These are phyloP conservation scores for Heloderma charlesbogerti DNA, from an alignment of 2,113 vertebrate genomes.

Conservation along the genomic window DNA sequence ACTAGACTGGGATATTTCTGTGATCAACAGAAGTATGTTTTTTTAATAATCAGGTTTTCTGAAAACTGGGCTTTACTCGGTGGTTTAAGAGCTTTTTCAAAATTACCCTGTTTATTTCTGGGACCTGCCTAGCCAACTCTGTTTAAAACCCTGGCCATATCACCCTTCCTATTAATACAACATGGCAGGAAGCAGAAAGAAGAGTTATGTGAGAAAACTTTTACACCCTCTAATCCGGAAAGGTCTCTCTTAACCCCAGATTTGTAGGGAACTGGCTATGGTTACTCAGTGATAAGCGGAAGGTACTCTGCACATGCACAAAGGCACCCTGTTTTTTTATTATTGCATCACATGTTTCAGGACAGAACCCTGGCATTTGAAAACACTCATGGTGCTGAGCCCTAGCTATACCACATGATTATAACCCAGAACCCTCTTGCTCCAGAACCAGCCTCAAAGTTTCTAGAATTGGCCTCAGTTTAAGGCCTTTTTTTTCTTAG, in stretches of 20 bases:
- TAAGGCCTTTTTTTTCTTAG: not conserved
- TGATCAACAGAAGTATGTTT: not conserved
- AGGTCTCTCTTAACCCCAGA: not conserved
- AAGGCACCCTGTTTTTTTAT: not conserved
- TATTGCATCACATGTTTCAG: not conserved
- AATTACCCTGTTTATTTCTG: not conserved
- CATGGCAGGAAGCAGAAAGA: not conserved
- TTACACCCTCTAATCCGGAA: not conserved
- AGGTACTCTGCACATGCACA: not conserved
- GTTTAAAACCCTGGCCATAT: not conserved
- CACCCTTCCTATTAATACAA: not conserved
- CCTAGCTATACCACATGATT: not conserved
- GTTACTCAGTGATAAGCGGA: not conserved
- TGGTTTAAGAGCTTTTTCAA: not conserved
- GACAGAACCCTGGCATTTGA: not conserved
- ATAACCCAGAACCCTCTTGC: not conserved
- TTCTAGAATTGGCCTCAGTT: not conserved
- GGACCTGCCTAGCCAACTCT: not conserved
- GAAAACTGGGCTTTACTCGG: slow-evolving; percentile 3
- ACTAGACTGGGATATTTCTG: not conserved
- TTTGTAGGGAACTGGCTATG: not conserved
- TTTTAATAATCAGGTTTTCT: not conserved
- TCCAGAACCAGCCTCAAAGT: too few relatives aligned
- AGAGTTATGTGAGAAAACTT: not conserved
- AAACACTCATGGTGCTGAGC: not conserved